phyloP scores from a whole-genome alignment of 1,140 invertebrate genomes.

The Zelostemma sp. region DNA sequence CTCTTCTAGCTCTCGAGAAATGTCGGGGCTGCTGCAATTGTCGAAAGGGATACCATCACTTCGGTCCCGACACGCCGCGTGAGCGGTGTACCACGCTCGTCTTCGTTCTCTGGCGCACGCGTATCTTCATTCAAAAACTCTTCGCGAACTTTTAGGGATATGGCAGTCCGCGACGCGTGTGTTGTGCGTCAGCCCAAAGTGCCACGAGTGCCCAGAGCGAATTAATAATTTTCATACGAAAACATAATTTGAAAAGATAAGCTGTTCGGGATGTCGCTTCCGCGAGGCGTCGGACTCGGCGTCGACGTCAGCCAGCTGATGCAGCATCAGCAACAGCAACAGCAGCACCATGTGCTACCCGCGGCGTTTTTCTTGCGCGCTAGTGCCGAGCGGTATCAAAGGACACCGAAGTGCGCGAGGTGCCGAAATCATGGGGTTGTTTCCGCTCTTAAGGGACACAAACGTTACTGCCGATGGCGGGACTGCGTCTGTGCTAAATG shows the following conservation, averaged over 20 bases:
- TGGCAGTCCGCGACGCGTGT: too few relatives aligned
- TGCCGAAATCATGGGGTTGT: conserved; percentile 99
- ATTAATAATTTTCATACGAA: too few relatives aligned
- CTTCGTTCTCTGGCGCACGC: conserved; percentile 25
- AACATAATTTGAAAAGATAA: conserved; percentile 2
- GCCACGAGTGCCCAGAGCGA: too few relatives aligned
- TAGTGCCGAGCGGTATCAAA: conserved; percentile 90
- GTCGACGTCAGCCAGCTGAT: conserved; percentile 86
- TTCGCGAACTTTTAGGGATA: too few relatives aligned
- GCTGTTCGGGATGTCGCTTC: conserved; percentile 77
- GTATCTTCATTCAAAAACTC: too few relatives aligned
- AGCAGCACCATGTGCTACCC: conserved; percentile 86
- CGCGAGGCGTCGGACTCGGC: conserved; percentile 73
- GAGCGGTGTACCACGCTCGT: conserved; percentile 34
- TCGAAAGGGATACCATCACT: conserved; percentile 59
- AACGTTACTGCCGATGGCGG: conserved; percentile 95
- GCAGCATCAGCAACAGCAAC: conserved; percentile 72
- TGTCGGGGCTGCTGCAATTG: conserved; percentile 63
- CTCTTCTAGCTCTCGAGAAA: conserved; percentile 42
- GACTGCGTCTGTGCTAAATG: conserved; percentile 98
- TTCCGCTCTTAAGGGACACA: conserved; percentile 97
- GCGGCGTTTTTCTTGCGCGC: conserved; percentile 88
- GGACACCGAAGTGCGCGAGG: conserved; percentile 98
- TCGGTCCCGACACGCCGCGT: conserved; percentile 55
- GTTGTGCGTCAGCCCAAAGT: conserved; percentile 4